A percentile compares a stretch with the other conserved stretches of the same genome.
phyloP scores from a whole-genome alignment of 2,888 invertebrate genomes.

The Dynastes maya region DNA sequence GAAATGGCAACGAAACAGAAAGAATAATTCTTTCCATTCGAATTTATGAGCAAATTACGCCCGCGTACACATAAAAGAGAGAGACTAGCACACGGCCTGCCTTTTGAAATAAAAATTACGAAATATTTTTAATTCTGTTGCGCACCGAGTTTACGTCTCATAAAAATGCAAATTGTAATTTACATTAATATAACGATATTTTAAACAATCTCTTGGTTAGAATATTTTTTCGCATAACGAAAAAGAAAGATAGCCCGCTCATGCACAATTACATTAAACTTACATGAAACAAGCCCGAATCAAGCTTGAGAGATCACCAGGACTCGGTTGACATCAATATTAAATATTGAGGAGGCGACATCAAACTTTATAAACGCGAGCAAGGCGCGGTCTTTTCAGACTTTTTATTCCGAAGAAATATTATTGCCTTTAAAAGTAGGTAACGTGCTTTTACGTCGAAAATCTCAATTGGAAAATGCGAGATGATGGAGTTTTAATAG shows the following conservation, averaged over 20 bases:
- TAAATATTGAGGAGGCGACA: conserved; percentile 13
- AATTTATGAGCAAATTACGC: conserved; percentile 16
- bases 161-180: conserved; percentile 50
- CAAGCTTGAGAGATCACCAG: conserved; percentile 1
- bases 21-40: not conserved
- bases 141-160: conserved; percentile 31
- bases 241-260: not conserved
- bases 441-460: conserved; percentile 16
- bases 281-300: conserved; percentile 7
- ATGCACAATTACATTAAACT: conserved; percentile 25
- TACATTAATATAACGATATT: conserved; percentile 43
- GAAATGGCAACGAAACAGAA: not conserved
- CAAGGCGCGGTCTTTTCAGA: not conserved
- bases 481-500: conserved; percentile 1
- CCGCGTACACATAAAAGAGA: conserved; percentile 4
- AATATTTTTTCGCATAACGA: not conserved
- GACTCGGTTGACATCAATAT: conserved; percentile 31
- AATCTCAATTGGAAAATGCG: conserved; percentile 12
- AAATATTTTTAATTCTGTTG: conserved; percentile 28
- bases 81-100: not conserved
- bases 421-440: conserved; percentile 34
- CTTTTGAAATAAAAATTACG: conserved; percentile 8
- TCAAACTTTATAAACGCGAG: conserved; percentile 20
- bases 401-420: conserved; percentile 7
- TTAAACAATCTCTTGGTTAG: conserved; percentile 3